These are phyloP conservation scores for Sarcoramphus papa DNA, from an alignment of 2,797 vertebrate genomes.

Conservation along the genomic window DNA sequence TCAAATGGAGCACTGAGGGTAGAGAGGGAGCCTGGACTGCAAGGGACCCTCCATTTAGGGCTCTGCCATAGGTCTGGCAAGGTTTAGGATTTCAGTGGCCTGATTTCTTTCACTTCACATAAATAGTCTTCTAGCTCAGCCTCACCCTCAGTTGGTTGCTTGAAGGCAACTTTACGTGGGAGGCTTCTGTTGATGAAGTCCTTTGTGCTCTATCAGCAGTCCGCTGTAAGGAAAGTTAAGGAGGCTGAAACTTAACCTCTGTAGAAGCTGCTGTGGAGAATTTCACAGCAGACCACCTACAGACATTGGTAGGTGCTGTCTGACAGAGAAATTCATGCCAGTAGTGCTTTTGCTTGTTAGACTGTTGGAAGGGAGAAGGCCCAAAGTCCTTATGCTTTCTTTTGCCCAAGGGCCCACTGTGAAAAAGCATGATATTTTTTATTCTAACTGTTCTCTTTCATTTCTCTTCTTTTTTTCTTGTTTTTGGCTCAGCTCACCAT, in stretches of 20 bases:
- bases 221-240: neutral
- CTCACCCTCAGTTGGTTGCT: neutral
- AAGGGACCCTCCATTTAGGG: neutral
- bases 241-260: neutral
- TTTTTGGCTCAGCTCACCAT: slow-evolving; percentile 78
- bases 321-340: neutral
- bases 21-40: neutral
- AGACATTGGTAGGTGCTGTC: neutral
- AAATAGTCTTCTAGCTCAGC: neutral
- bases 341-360: neutral
- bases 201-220: neutral
- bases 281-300: neutral
- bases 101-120: neutral
- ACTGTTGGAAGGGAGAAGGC: neutral
- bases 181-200: neutral
- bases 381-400: neutral
- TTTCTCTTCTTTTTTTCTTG: slow-evolving; percentile 7
- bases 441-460: neutral
- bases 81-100: neutral
- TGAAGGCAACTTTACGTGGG: neutral
- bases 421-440: neutral
- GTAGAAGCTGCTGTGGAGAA: neutral
- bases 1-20: neutral
- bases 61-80: neutral
- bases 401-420: neutral